A percentile compares a stretch with the other conserved stretches of the same genome.
Evolutionary conservation across 1,140 invertebrate species (phyloP).

Genomic region (Diorhabda carinulata): DNA sequence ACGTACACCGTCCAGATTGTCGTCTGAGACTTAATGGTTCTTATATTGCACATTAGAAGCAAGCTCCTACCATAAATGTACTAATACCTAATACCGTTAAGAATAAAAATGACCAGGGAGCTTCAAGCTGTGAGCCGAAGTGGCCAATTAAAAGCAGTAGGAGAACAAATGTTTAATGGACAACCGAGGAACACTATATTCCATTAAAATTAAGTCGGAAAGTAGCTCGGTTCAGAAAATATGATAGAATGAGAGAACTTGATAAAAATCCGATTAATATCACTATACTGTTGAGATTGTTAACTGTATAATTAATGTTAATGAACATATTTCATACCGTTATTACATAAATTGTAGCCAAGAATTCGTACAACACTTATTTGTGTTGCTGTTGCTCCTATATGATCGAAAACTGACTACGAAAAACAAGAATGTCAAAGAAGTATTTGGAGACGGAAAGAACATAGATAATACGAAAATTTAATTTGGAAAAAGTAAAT

Average conservation of each 20-base stretch:
- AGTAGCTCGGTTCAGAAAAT: not conserved
- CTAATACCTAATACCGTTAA: slow-evolving; percentile 19
- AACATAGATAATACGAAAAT: too few species aligned
- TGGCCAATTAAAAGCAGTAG: slow-evolving; percentile 12
- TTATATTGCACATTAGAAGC: slow-evolving; percentile 19
- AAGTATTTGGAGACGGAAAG: too few species aligned
- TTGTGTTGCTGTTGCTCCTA: too few species aligned
- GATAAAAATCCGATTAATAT: not conserved
- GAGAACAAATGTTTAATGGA: not conserved
- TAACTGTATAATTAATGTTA: too few species aligned
- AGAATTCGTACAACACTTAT: too few species aligned
- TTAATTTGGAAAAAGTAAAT: too few species aligned
- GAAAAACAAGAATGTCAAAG: too few species aligned
- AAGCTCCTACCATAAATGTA: slow-evolving; percentile 11
- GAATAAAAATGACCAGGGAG: slow-evolving; percentile 14
- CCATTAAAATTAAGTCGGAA: slow-evolving; percentile 2
- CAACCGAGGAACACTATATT: not conserved
- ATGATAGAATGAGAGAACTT: not conserved
- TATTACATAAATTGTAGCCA: too few species aligned
- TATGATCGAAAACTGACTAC: too few species aligned
- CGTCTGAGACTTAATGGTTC: slow-evolving; percentile 15
- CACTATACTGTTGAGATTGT: not conserved
- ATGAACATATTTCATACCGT: too few species aligned
- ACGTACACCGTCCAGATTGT: slow-evolving; percentile 14
- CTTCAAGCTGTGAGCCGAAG: slow-evolving; percentile 13